Base-by-base conservation (phyloP, 1,140 invertebrate genomes). In the Heterodera carotae region DNA sequence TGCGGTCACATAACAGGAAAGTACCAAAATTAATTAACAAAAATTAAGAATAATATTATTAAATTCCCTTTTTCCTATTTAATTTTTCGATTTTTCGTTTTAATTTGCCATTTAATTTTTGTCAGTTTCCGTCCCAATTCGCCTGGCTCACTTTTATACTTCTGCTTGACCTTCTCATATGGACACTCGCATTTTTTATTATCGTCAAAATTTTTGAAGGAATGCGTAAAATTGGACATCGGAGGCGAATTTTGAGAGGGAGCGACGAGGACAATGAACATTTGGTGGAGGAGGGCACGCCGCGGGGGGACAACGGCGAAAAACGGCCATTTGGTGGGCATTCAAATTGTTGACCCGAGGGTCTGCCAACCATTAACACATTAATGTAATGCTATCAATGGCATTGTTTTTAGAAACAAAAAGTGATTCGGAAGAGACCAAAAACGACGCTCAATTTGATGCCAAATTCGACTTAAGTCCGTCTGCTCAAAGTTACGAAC, bases 61-160 rank as follows among this genome's bases (percentile, higher is more conserved):
- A 39, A 39, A 39, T 39, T 39, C n/a, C n/a, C n/a, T 39, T 39
- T 39, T 39, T 39, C 4, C 4, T 39, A 5, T 39, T 39, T 39
- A 5, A 4, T 10, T 4, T 39, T 4, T 4, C 36, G 36, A 4
- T 39, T 39, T 39, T 39, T 39, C 10, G 36, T 10, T 39, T 4
- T 18, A 27, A 29, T 66, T 34, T 29, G n/a, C 33, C 8, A 29
- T 34, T 2, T 25, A n/a, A n/a, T n/a, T n/a, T n/a, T n/a, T n/a
- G n/a, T 27, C 62, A 66, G 62, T 66, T 66, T 29, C 62, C 62
- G 12, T 31, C 62, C 10, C 62, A 66, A 22, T 4, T 66, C 62
- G 5, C 31, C 5, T 66, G 33, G 29, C 29, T 66, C 2, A 7
- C 12, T 27, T 12, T 34, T 34, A 7, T 66, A 27, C 33, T 66